Evolutionary conservation across 2,797 vertebrate genomes (phyloP).

Genomic region (Chelmon rostratus): DNA sequence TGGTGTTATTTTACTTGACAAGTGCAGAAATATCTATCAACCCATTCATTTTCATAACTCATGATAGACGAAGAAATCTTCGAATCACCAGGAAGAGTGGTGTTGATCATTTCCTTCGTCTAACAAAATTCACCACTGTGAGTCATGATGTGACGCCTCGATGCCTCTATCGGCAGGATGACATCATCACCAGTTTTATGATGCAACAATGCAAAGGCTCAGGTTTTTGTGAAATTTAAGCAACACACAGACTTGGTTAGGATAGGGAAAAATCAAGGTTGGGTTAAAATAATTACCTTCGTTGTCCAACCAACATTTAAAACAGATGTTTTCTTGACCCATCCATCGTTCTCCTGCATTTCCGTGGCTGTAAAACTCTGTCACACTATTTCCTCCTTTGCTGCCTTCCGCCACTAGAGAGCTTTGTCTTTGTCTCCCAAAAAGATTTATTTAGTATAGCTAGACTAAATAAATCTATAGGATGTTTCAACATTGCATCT

Average conservation of each 20-base stretch:
- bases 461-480: no score
- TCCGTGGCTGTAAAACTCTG: no score
- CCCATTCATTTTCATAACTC: constrained; percentile 17
- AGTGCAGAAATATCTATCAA: constrained; percentile 3
- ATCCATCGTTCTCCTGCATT: neutral
- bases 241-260: neutral
- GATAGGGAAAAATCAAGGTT: neutral
- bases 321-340: neutral
- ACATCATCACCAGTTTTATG: neutral
- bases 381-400: neutral
- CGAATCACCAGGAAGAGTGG: neutral
- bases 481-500: neutral
- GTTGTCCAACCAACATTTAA: neutral
- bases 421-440: no score
- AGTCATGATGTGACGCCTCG: neutral
- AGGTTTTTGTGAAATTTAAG: neutral
- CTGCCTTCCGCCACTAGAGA: neutral
- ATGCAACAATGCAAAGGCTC: neutral
- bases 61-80: neutral
- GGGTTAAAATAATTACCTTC: neutral
- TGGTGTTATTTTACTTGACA: constrained; percentile 1
- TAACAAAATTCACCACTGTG: neutral
- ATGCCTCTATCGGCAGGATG: neutral
- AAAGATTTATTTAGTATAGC: neutral
- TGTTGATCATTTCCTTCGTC: constrained; percentile 1